These are phyloP conservation scores for Macrosteles quadrilineatus DNA, from an alignment of 1,140 invertebrate genomes.

Conservation along the genomic window DNA sequence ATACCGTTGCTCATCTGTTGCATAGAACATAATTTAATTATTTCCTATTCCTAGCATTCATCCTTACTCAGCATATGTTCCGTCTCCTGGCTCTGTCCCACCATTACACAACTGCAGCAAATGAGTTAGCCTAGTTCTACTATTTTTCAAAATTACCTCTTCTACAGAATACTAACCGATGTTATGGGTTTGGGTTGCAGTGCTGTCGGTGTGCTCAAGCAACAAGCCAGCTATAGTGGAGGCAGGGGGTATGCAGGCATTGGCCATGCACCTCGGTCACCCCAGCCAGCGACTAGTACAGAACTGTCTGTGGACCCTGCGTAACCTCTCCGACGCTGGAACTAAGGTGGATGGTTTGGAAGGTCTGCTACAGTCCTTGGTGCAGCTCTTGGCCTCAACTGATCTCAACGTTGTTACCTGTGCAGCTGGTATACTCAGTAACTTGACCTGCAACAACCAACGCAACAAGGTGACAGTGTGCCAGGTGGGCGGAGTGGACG, in stretches of 20 bases:
- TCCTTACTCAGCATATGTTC: too few species aligned
- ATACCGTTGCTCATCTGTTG: too few species aligned
- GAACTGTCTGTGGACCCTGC: conserved; percentile 96
- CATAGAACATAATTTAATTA: too few species aligned
- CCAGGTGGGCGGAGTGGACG: conserved; percentile 95
- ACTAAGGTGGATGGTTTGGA: conserved; percentile 94
- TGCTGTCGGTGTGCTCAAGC: conserved; percentile 94
- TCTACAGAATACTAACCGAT: too few species aligned
- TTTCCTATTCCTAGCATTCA: too few species aligned
- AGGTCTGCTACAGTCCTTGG: conserved; percentile 83
- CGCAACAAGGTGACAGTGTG: conserved; percentile 94
- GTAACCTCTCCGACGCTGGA: conserved; percentile 97
- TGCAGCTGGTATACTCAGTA: conserved; percentile 96
- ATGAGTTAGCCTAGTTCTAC: too few species aligned
- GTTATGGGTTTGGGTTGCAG: too few species aligned
- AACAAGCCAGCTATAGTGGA: conserved; percentile 98
- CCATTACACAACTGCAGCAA: too few species aligned
- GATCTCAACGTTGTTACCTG: conserved; percentile 98
- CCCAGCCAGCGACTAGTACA: conserved; percentile 91
- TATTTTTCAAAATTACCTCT: too few species aligned
- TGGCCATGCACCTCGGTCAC: conserved; percentile 93
- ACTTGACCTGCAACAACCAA: conserved; percentile 99
- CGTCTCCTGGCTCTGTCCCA: too few species aligned
- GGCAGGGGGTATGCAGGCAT: conserved; percentile 95
- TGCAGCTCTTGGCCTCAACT: conserved; percentile 85